Percentiles rank a stretch among this genome's conserved stretches.
phyloP scores from a whole-genome alignment of 2,113 vertebrate genomes.

The Panthera tigris region DNA sequence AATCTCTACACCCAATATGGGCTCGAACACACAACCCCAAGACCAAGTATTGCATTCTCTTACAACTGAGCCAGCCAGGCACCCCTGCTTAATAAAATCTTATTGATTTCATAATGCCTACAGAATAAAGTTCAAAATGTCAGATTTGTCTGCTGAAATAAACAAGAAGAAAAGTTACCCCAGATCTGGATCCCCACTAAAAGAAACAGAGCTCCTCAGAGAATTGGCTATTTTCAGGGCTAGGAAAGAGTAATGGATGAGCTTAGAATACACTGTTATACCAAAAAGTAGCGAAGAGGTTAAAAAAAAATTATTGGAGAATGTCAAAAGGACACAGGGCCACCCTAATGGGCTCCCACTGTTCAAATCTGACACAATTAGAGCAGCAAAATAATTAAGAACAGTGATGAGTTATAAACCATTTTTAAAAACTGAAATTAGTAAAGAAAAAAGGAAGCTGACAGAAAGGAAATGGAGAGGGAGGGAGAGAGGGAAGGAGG shows the following conservation, averaged over 20 bases:
- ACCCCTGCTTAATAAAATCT: neutral
- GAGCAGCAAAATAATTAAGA: neutral
- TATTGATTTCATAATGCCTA: neutral
- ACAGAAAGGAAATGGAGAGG: neutral
- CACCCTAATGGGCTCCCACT: neutral
- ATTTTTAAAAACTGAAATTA: neutral
- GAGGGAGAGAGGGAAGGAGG: neutral
- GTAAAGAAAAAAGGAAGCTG: neutral
- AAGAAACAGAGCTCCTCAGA: neutral
- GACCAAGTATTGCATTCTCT: too few species aligned
- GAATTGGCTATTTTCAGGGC: neutral
- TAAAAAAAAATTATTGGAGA: neutral
- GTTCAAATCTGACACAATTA: neutral
- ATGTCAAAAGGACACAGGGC: neutral
- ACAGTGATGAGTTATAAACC: neutral
- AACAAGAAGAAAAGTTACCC: slow-evolving; percentile 26
- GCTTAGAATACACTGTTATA: neutral
- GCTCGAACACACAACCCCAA: too few species aligned
- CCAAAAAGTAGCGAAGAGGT: neutral
- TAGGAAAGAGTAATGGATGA: neutral
- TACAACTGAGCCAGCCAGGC: too few species aligned
- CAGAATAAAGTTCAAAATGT: slow-evolving; percentile 25
- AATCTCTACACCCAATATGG: too few species aligned
- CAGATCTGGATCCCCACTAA: neutral
- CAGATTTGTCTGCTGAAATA: neutral